Conservation (phyloP, 2,113 vertebrate genomes). For the Neogale vison region DNA sequence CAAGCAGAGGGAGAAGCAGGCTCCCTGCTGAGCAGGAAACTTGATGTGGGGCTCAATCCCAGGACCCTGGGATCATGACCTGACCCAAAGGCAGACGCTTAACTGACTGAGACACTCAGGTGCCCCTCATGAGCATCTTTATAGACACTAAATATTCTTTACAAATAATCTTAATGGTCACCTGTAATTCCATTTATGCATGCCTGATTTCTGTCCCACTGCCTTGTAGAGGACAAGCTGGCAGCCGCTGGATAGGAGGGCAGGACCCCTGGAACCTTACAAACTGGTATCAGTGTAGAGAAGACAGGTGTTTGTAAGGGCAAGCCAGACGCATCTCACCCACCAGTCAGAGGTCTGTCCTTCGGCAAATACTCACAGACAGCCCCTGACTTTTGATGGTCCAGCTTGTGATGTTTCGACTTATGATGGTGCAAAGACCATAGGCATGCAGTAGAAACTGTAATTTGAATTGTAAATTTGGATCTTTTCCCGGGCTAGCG, state of each 20-base stretch:
- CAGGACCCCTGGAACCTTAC: background rate
- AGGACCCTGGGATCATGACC: too few relatives aligned
- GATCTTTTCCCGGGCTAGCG: background rate
- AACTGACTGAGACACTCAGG: background rate
- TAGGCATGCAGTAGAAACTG: background rate
- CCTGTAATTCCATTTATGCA: background rate
- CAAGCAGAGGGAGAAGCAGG: background rate
- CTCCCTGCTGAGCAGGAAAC: background rate
- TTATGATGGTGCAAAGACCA: background rate
- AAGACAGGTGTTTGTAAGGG: background rate
- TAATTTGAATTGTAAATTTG: background rate
- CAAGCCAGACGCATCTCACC: background rate
- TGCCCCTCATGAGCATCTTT: too few relatives aligned
- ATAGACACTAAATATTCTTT: background rate
- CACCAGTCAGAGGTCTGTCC: background rate
- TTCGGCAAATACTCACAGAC: background rate
- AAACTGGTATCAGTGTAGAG: background rate
- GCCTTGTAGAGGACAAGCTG: background rate
- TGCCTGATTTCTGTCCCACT: background rate
- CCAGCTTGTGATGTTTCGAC: background rate
- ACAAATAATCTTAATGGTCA: conserved; percentile 12
- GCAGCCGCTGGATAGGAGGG: background rate
- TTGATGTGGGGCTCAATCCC: too few relatives aligned
- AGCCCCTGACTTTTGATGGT: background rate
- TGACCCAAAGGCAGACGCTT: background rate